Conservation (phyloP, 1,140 invertebrate genomes). For the Drosophila hydei region DNA sequence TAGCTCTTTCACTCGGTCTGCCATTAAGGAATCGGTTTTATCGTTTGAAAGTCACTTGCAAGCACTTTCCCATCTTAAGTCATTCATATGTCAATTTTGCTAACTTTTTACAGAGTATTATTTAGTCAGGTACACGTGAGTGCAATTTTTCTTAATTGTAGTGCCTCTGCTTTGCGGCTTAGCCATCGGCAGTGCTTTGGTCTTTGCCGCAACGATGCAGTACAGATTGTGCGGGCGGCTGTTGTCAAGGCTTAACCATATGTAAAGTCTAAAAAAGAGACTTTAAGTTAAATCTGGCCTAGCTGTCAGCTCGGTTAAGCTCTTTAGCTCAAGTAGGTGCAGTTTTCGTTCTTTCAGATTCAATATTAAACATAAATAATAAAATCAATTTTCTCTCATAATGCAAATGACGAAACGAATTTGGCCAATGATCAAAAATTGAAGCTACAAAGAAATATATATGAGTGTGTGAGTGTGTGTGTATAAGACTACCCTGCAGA, state of each 20-base stretch:
- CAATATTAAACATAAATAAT: slow-evolving; percentile 8
- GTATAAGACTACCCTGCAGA: slow-evolving; percentile 1
- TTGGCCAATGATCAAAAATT: slow-evolving; percentile 53
- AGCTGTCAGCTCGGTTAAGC: background rate
- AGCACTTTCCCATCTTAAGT: background rate
- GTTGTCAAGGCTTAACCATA: slow-evolving; percentile 12
- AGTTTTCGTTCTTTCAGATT: slow-evolving; percentile 15
- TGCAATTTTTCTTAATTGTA: slow-evolving; percentile 4
- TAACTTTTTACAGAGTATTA: background rate
- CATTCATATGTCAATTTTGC: background rate
- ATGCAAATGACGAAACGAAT: slow-evolving; percentile 67
- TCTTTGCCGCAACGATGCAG: slow-evolving; percentile 14
- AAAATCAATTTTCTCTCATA: slow-evolving; percentile 74
- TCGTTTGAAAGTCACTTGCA: background rate
- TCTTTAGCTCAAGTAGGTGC: background rate
- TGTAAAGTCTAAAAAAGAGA: background rate
- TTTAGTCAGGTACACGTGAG: background rate
- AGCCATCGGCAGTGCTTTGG: slow-evolving; percentile 21
- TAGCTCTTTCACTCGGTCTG: too few relatives aligned
- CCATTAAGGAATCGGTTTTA: too few relatives aligned
- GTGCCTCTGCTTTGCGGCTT: slow-evolving; percentile 11
- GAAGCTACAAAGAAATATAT: slow-evolving; percentile 35
- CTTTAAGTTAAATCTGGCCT: background rate
- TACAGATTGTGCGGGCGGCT: slow-evolving; percentile 16
- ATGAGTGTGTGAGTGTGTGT: too few relatives aligned